Base-by-base conservation (phyloP, 2,113 vertebrate species). In the Oncorhynchus clarkii region DNA sequence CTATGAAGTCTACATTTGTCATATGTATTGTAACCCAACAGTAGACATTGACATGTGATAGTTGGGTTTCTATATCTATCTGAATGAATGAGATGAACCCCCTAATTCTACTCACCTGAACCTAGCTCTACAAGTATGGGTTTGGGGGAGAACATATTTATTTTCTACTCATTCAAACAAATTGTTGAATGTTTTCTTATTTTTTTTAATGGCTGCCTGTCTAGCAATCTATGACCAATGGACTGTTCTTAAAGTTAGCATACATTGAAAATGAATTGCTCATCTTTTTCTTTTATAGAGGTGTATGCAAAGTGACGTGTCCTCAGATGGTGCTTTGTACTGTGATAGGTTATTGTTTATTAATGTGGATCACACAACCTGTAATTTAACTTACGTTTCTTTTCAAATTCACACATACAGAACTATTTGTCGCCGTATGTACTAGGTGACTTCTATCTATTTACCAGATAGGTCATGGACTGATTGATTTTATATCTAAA, bases 241-340 rank as follows among this genome's bases (percentile, higher is more conserved):
- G 90, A 94, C 91, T 94, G 92, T 93, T 92, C 85, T 89, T 80
- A 86, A 86, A 73, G 31, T 89, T 88, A 92, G 89, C 89, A 89
- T 89, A 89, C 84, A 85, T 84, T 89, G 77, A 79, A 83, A 80
- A 76, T 74, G 39, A 84, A 75, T 80, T 75, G 67, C 74, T 80
- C 20, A 72, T 82, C 79, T 85, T 86, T 84, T 80, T 79, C 81
- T 69, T 79, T 76, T 72, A 74, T 75, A 71, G 67, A 45, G 73
- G 84, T 80, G 82, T 86, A 87, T 83, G 86, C 87, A 86, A 89
- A 86, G 80, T 85, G 86, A 84, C 22, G 82, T 90, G 91, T 93
- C 90, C 88, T 89, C 85, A 85, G 87, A 91, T 82, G 93, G 92
- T 93, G 92, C 92, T 93, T 90, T 93, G 93, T 94, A 94, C 89